A percentile compares a stretch with the other conserved stretches of the same genome.
Evolutionary conservation across 2,113 vertebrate species (phyloP).

Genomic region (Delphinapterus leucas): DNA sequence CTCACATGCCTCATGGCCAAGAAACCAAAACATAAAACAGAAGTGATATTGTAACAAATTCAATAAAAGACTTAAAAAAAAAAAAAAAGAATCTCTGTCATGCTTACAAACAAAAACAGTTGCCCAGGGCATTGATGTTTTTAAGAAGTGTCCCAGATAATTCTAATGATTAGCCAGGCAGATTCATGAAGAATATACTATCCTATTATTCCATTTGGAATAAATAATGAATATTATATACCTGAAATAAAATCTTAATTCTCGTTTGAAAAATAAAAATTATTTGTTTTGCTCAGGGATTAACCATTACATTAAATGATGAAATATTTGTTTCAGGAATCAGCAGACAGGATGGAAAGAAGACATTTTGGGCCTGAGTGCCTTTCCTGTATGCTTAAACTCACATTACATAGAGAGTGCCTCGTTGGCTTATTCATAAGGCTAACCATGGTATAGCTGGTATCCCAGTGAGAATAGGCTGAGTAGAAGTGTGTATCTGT

Average conservation of each 20-base stretch:
- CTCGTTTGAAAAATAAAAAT: constrained; percentile 21
- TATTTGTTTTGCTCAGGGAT: constrained; percentile 14
- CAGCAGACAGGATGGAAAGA: not conserved
- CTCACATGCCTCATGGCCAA: too few relatives aligned
- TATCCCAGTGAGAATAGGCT: not conserved
- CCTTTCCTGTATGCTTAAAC: not conserved
- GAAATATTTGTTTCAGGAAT: constrained; percentile 4
- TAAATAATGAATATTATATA: constrained; percentile 29
- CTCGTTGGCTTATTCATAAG: not conserved
- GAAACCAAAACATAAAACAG: too few relatives aligned
- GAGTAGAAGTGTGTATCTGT: not conserved
- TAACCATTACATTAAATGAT: not conserved
- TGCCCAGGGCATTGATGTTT: not conserved
- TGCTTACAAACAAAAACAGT: not conserved
- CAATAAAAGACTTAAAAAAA: too few relatives aligned
- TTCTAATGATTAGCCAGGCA: constrained; percentile 13
- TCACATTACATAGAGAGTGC: not conserved
- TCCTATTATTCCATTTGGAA: not conserved
- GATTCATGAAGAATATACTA: not conserved
- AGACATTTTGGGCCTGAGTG: not conserved
- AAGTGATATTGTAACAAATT: too few relatives aligned
- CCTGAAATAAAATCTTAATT: constrained; percentile 23
- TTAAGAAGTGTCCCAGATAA: not conserved
- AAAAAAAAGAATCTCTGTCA: not conserved
- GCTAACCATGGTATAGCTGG: not conserved